Base-by-base conservation (phyloP, 2,888 invertebrate species). In the Epinotia brunnichana region DNA sequence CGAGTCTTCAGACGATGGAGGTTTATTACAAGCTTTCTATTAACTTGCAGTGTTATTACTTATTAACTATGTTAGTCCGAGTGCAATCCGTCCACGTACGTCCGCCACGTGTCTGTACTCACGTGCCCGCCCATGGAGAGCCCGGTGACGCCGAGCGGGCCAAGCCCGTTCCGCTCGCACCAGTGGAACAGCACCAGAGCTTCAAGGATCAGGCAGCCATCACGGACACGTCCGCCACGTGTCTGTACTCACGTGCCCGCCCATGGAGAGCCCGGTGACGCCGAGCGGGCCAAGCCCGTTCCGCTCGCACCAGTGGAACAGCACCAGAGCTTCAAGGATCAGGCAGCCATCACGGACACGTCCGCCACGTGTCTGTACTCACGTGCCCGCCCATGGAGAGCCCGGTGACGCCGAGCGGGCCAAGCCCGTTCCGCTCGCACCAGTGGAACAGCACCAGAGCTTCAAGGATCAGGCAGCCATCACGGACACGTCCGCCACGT, bases 371-470 rank as follows among this genome's bases (percentile, higher is more conserved):
- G 11, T 13, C 11, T 41, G 35, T 48, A 67, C 97, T 95, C 91
- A 99, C 99, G 94, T 99, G 98, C 72, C 99, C 99, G 72, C 99
- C 99, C 99, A 99, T 99, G 39, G 99, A 99, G 70, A 99, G 95
- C 11, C 99, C 99, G 41, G 98, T 98, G 69, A 99, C 95, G 66
- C 98, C 99, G 24, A 99, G 94, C 0, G 99, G 99, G 13, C 98
- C 98, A 80, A 96, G 96, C 15, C 98, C 99, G 85, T 97, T 95
- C 70, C 95, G 93, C 90, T 98, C 97, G 87, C 98, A 98, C 99
- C 99, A 99, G 89, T 98, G 96, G 77, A 99, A 95, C 77, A 99
- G 92, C 63, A 97, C 98, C 79, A 98, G 92, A 54, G 97, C 96
- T 92, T 99, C 99, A 80, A 99, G 94, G 76, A 99, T 97, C 74